Percentiles rank a stretch among this genome's conserved stretches.
phyloP scores from a whole-genome alignment of 2,113 vertebrate species.

The Leptobrachium leishanense region DNA sequence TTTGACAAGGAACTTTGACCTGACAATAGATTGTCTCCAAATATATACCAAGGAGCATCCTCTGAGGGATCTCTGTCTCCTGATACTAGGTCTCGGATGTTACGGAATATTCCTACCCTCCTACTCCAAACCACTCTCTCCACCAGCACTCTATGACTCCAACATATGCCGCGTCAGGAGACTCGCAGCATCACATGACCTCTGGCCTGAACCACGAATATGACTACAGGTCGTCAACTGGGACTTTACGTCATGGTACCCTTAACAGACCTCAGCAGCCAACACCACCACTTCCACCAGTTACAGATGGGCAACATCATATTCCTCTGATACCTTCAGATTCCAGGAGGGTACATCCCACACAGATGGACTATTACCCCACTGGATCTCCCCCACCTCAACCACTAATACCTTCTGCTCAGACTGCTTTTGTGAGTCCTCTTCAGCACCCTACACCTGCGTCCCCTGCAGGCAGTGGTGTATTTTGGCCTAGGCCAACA shows the following conservation, averaged over 20 bases:
- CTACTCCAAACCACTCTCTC: slow-evolving; percentile 87
- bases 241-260: slow-evolving; percentile 79
- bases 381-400: slow-evolving; percentile 81
- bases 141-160: slow-evolving; percentile 76
- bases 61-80: slow-evolving; percentile 96
- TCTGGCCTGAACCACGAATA: slow-evolving; percentile 74
- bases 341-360: slow-evolving; percentile 70
- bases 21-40: slow-evolving; percentile 91
- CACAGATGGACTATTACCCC: slow-evolving; percentile 84
- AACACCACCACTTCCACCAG: slow-evolving; percentile 87
- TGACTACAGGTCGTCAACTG: slow-evolving; percentile 78
- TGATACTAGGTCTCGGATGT: slow-evolving; percentile 89
- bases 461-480: slow-evolving; percentile 22
- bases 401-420: slow-evolving; percentile 89
- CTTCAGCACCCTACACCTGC: slow-evolving; percentile 76
- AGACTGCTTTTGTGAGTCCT: slow-evolving; percentile 90
- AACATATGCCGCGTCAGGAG: slow-evolving; percentile 62
- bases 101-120: slow-evolving; percentile 84
- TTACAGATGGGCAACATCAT: slow-evolving; percentile 73
- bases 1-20: slow-evolving; percentile 98
- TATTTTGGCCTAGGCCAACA: too few species aligned
- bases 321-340: slow-evolving; percentile 15
- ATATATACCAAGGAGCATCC: slow-evolving; percentile 85
- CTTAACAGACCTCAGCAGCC: slow-evolving; percentile 88
- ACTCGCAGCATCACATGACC: slow-evolving; percentile 61